phyloP scores from a whole-genome alignment of 1,140 invertebrate genomes.

The Caenorhabditis tropicalis region DNA sequence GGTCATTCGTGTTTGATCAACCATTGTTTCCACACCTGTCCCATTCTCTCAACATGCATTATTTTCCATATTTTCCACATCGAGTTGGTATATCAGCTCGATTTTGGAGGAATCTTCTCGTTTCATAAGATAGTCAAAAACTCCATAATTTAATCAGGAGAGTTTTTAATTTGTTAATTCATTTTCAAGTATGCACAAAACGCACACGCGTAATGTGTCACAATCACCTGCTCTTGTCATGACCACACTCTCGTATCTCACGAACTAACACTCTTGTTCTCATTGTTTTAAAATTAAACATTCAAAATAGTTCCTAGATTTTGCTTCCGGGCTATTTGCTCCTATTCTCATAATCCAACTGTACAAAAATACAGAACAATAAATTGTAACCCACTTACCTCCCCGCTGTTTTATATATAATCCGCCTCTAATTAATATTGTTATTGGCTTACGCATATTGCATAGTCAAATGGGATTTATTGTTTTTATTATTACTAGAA shows the following conservation, averaged over 20 bases:
- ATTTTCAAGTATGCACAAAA: background rate
- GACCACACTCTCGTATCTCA: background rate
- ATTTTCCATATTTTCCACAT: background rate
- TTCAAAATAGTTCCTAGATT: too few relatives aligned
- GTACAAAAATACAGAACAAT: too few relatives aligned
- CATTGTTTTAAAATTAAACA: too few relatives aligned
- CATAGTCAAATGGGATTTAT: too few relatives aligned
- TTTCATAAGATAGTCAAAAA: too few relatives aligned
- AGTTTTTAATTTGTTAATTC: too few relatives aligned
- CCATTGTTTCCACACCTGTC: slow-evolving; percentile 39
- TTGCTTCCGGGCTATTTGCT: too few relatives aligned
- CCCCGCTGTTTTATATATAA: background rate
- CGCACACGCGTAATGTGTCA: background rate
- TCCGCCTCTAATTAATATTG: background rate
- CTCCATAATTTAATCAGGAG: too few relatives aligned
- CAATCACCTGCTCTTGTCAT: background rate
- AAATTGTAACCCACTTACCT: too few relatives aligned
- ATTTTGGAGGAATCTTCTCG: too few relatives aligned
- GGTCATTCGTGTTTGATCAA: slow-evolving; percentile 40
- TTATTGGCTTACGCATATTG: background rate
- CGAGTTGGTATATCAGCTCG: background rate
- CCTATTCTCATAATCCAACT: too few relatives aligned
- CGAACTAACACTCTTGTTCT: background rate
- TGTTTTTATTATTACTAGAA: background rate
- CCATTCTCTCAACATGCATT: background rate